These are phyloP conservation scores for Microhierax caerulescens DNA, from an alignment of 2,797 vertebrate species.

Conservation along the genomic window DNA sequence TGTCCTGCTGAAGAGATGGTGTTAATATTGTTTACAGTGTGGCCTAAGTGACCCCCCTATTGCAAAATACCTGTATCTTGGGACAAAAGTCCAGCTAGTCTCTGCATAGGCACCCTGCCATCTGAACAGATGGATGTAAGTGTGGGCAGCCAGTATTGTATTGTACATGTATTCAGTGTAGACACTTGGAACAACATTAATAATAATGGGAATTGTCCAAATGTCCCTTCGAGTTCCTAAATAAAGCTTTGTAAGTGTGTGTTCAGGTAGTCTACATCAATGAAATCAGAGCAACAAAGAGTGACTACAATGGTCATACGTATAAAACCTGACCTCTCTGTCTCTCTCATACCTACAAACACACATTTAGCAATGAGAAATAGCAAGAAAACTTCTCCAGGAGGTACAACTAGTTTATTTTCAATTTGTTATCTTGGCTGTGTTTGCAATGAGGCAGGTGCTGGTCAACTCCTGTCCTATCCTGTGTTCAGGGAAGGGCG, in stretches of 20 bases:
- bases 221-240: not conserved
- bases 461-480: not conserved
- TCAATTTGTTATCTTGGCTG: not conserved
- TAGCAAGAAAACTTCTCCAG: not conserved
- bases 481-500: not conserved
- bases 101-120: not conserved
- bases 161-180: rapidly evolving
- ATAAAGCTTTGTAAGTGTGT: not conserved
- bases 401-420: not conserved
- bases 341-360: not conserved
- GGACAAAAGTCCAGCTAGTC: not conserved
- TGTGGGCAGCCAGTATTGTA: not conserved
- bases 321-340: not conserved
- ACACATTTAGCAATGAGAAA: not conserved
- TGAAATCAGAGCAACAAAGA: not conserved
- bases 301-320: rapidly evolving
- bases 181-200: not conserved
- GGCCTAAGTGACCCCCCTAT: not conserved
- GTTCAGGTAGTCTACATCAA: not conserved
- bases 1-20: not conserved
- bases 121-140: not conserved
- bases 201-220: not conserved
- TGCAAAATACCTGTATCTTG: not conserved
- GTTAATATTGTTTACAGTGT: not conserved
- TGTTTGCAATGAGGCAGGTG: not conserved